phyloP scores from a whole-genome alignment of 2,797 vertebrate species.

The Malacoctenus gilli region DNA sequence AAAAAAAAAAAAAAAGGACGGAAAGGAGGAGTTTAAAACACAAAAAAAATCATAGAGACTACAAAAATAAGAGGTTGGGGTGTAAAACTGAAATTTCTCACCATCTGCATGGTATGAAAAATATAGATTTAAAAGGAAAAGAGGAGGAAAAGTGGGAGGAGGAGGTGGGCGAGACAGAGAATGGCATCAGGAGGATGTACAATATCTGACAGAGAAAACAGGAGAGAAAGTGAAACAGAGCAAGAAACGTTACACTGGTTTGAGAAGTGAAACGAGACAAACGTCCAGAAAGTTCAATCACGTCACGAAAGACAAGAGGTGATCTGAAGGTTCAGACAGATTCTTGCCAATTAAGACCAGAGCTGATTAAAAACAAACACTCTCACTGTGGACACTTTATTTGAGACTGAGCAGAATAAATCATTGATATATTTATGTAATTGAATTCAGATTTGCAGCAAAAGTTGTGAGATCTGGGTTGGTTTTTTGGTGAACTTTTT shows the following conservation, averaged over 20 bases:
- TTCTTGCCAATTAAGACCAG: too few species aligned
- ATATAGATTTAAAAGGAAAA: background rate
- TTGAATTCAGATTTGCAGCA: background rate
- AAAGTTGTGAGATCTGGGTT: too few species aligned
- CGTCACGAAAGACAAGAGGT: background rate
- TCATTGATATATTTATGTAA: too few species aligned
- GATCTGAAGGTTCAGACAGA: background rate
- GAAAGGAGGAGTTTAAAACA: slow-evolving; percentile 1
- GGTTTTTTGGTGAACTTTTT: too few species aligned
- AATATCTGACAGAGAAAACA: slow-evolving; percentile 1
- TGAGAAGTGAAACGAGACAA: background rate
- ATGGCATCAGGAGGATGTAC: slow-evolving; percentile 14
- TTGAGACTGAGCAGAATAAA: too few species aligned
- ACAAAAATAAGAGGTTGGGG: slow-evolving; percentile 4
- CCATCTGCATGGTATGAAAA: slow-evolving; percentile 57
- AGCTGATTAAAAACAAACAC: too few species aligned
- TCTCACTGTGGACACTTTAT: too few species aligned
- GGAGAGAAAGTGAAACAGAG: background rate
- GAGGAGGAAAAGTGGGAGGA: slow-evolving; percentile 31
- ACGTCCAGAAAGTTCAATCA: slow-evolving; percentile 8
- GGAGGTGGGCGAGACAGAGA: slow-evolving; percentile 34
- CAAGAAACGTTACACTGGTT: background rate
- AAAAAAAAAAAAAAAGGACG: slow-evolving; percentile 17
- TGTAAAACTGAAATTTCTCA: slow-evolving; percentile 52
- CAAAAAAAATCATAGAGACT: slow-evolving; percentile 25